A percentile compares a stretch with the other conserved stretches of the same genome.
These are phyloP conservation scores for Drosophila hydei DNA, from an alignment of 1,140 invertebrate species.

Conservation along the genomic window DNA sequence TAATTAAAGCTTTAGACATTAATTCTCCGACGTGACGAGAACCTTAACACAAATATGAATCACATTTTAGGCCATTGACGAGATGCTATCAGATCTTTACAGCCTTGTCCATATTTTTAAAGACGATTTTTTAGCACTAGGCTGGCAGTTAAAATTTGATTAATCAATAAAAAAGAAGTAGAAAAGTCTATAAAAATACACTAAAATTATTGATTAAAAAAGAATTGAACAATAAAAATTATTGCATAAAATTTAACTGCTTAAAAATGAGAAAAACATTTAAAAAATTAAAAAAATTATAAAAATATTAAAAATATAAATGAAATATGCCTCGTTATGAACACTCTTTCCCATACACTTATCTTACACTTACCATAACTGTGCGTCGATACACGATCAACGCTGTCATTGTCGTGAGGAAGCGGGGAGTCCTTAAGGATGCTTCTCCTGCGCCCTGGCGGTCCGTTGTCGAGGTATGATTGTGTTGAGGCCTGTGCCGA, in stretches of 20 bases:
- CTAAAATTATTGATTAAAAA: too few relatives aligned
- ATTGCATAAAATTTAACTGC: too few relatives aligned
- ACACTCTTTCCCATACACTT: not conserved
- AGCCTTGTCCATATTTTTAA: not conserved
- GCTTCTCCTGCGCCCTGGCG: constrained; percentile 87
- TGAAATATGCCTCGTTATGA: too few relatives aligned
- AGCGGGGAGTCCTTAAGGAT: constrained; percentile 86
- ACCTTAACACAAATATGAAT: constrained; percentile 2
- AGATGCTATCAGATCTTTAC: not conserved
- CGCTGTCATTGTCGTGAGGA: constrained; percentile 70
- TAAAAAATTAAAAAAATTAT: too few relatives aligned
- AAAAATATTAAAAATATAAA: too few relatives aligned
- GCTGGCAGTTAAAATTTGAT: too few relatives aligned
- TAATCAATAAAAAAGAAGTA: too few relatives aligned
- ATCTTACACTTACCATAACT: constrained; percentile 67
- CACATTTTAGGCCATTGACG: not conserved
- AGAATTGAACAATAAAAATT: too few relatives aligned
- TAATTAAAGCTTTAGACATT: not conserved
- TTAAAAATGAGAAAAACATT: too few relatives aligned
- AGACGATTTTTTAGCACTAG: not conserved
- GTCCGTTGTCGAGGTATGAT: constrained; percentile 81
- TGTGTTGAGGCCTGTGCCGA: constrained; percentile 64
- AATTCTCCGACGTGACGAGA: not conserved
- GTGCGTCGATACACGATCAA: constrained; percentile 68
- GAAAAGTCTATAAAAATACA: too few relatives aligned